A percentile compares a stretch with the other conserved stretches of the same genome.
Conservation (phyloP, 2,888 invertebrate genomes). For the Thecocarcelia acutangulata region DNA sequence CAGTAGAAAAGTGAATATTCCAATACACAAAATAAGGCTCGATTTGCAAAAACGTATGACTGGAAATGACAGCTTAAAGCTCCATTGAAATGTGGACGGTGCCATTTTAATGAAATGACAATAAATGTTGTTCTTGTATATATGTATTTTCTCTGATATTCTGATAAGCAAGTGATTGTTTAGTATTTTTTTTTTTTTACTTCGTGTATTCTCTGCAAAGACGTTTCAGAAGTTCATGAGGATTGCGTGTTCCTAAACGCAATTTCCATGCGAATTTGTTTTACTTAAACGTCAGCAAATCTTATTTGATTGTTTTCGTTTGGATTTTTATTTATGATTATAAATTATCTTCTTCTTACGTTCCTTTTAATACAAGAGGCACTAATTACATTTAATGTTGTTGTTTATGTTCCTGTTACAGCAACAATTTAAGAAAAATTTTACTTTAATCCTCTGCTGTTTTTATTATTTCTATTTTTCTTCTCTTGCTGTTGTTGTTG, state of each 20-base stretch:
- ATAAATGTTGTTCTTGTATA: not conserved
- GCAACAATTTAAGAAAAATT: slow-evolving; percentile 52
- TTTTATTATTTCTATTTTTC: slow-evolving; percentile 11
- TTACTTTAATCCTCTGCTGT: slow-evolving; percentile 42
- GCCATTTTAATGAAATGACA: slow-evolving; percentile 58
- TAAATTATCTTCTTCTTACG: slow-evolving; percentile 40
- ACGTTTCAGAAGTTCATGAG: slow-evolving; percentile 11
- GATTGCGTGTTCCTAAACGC: slow-evolving; percentile 44
- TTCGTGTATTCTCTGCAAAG: not conserved
- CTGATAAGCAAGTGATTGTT: too few species aligned
- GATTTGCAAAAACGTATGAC: slow-evolving; percentile 70
- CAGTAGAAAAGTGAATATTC: slow-evolving; percentile 62
- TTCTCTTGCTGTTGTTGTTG: slow-evolving; percentile 1
- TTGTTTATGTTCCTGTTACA: slow-evolving; percentile 59
- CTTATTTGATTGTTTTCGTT: slow-evolving; percentile 54
- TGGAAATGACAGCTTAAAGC: slow-evolving; percentile 70
- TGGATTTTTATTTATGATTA: slow-evolving; percentile 31
- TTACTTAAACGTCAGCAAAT: slow-evolving; percentile 46
- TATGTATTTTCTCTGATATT: not conserved
- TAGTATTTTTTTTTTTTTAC: not conserved
- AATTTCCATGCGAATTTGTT: slow-evolving; percentile 40
- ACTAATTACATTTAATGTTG: slow-evolving; percentile 68
- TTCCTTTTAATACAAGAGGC: slow-evolving; percentile 64
- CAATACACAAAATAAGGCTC: slow-evolving; percentile 54
- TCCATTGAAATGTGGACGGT: slow-evolving; percentile 51